Conservation (phyloP, 1,140 invertebrate genomes). For the Aplysia californica region DNA sequence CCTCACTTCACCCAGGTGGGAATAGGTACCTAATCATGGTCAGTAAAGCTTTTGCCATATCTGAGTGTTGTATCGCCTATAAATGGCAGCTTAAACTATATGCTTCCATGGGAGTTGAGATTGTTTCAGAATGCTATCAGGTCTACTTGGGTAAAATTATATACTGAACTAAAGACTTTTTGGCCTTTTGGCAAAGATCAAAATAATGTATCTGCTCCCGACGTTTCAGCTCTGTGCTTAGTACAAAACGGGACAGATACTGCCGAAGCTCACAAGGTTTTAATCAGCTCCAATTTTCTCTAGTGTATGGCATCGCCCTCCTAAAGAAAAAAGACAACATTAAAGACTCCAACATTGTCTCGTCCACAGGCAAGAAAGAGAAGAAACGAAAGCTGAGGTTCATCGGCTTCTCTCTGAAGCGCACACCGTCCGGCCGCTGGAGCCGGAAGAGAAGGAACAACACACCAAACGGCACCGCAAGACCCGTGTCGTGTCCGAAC, state of each 20-base stretch:
- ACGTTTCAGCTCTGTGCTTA: not conserved
- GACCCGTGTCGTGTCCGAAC: conserved; percentile 8
- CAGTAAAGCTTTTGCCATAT: too few species aligned
- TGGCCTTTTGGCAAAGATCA: not conserved
- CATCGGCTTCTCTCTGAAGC: conserved; percentile 3
- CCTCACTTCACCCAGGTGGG: too few species aligned
- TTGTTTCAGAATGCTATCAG: too few species aligned
- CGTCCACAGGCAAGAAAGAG: not conserved
- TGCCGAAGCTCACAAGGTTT: not conserved
- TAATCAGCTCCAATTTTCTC: not conserved
- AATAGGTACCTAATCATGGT: too few species aligned
- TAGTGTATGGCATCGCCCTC: not conserved
- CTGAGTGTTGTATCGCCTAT: too few species aligned
- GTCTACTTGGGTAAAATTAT: too few species aligned
- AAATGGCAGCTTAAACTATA: too few species aligned
- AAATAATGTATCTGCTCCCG: not conserved
- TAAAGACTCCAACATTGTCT: not conserved
- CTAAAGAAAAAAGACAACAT: not conserved
- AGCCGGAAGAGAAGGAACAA: not conserved
- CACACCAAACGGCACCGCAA: not conserved
- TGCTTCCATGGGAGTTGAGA: too few species aligned
- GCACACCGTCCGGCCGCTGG: conserved; percentile 16
- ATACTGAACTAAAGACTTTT: too few species aligned
- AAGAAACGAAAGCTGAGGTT: conserved; percentile 6
- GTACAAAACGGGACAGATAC: not conserved